Evolutionary conservation across 2,113 vertebrate species (phyloP).

Genomic region (Anguilla japonica): DNA sequence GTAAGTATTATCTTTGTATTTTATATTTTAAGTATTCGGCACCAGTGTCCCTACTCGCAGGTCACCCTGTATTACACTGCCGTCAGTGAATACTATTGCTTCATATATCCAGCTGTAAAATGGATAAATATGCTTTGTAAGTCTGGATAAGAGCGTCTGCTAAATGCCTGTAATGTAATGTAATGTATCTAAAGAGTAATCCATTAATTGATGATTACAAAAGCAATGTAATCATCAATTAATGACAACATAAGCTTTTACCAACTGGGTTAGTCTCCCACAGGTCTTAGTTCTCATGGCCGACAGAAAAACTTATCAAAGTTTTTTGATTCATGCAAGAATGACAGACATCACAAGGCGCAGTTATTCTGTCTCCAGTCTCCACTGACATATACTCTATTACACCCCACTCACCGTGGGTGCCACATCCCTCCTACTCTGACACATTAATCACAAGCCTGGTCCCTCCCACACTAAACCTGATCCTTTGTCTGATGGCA

Average conservation of each 20-base stretch:
- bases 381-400: not conserved
- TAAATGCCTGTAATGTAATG: too few relatives aligned
- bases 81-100: too few relatives aligned
- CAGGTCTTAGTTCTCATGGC: not conserved
- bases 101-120: too few relatives aligned
- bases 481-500: not conserved
- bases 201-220: slow-evolving; percentile 11
- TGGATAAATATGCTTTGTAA: too few relatives aligned
- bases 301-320: not conserved
- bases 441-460: not conserved
- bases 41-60: too few relatives aligned
- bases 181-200: not conserved
- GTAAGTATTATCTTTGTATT: not conserved
- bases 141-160: too few relatives aligned
- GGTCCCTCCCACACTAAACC: not conserved
- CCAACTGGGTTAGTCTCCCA: slow-evolving; percentile 12
- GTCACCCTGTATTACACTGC: too few relatives aligned
- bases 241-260: slow-evolving; percentile 10
- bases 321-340: not conserved
- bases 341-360: not conserved
- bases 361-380: not conserved
- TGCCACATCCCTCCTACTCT: not conserved
- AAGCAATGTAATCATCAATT: not conserved
- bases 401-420: not conserved
- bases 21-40: too few relatives aligned